Base-by-base conservation (phyloP, 2,797 vertebrate genomes). In the Malacoraja senta region DNA sequence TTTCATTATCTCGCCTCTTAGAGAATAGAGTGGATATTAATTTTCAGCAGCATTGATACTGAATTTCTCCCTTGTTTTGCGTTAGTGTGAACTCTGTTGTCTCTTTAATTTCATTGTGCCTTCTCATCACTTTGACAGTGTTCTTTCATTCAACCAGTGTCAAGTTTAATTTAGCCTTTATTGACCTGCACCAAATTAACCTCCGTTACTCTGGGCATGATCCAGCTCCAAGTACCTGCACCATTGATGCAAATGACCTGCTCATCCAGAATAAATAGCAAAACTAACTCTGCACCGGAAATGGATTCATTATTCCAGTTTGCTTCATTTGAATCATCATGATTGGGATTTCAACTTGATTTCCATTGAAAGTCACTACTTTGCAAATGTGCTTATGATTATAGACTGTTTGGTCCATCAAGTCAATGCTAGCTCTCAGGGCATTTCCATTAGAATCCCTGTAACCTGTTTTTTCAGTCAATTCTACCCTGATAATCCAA, bases 1-100 rank as follows among this genome's bases (percentile, higher is more conserved):
- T 92, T 91, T 76, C 90, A 72, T 92, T 92, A 91, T 74, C 90
- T 74, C 38, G 29, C 90, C 71, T 76, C 90, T 92, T 76, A 29
- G 24, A 92, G 71, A 53, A 92, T 63, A 68, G 63, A 68, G 84
- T 68, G 65, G 84, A 68, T 92, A 92, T 92, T 92, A 92, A 76
- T 92, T 92, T 92, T 76, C 90, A 92, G 90, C 71, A 76, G 15
- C 90, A 92, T 8, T 7, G 26, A 74, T 92, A 88, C 84, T 88
- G 61, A 3, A 92, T 92, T 92, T 76, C 38, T 44, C 68, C 90
- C 38, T 92, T 74, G 90, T 92, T 92, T 58, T 53, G 12, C 90
- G n/a, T 24, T 26, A 53, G 71, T 74, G 68, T 76, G 90, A 53
- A 44, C 44, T 92, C 71, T 0, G 21, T 12, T 38, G 68, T 92